A percentile compares a stretch with the other conserved stretches of the same genome.
Conservation (phyloP, 2,888 invertebrate species). For the Drosophila mercatorum region DNA sequence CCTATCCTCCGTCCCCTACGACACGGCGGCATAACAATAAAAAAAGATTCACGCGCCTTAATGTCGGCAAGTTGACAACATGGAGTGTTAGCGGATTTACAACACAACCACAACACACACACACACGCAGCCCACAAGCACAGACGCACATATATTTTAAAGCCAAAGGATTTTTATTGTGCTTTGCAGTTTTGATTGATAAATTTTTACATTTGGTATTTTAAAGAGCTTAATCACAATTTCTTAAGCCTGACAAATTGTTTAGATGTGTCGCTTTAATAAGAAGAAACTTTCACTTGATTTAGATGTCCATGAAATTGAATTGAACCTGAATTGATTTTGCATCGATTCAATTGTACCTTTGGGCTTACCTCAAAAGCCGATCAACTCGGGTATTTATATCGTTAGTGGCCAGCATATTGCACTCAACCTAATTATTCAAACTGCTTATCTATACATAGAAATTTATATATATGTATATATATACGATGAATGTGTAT, state of each 20-base stretch:
- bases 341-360: background rate
- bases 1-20: constrained; percentile 14
- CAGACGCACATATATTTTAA: constrained; percentile 12
- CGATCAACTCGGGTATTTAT: constrained; percentile 42
- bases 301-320: background rate
- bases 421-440: constrained; percentile 68
- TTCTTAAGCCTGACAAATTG: constrained; percentile 70
- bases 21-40: constrained; percentile 71
- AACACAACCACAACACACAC: constrained; percentile 31
- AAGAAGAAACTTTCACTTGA: constrained; percentile 6
- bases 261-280: constrained; percentile 9
- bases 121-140: constrained; percentile 1
- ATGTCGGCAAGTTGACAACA: constrained; percentile 78
- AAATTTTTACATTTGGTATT: constrained; percentile 64
- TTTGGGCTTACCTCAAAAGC: background rate
- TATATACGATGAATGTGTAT: too few species aligned
- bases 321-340: background rate
- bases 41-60: constrained; percentile 77
- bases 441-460: constrained; percentile 4
- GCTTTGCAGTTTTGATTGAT: constrained; percentile 71
- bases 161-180: constrained; percentile 63
- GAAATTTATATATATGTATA: too few species aligned
- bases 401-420: constrained; percentile 37
- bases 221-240: constrained; percentile 49
- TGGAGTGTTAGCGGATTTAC: constrained; percentile 77